These are phyloP conservation scores for Myotis findleyi DNA, from an alignment of 2,797 vertebrate species.

Conservation along the genomic window DNA sequence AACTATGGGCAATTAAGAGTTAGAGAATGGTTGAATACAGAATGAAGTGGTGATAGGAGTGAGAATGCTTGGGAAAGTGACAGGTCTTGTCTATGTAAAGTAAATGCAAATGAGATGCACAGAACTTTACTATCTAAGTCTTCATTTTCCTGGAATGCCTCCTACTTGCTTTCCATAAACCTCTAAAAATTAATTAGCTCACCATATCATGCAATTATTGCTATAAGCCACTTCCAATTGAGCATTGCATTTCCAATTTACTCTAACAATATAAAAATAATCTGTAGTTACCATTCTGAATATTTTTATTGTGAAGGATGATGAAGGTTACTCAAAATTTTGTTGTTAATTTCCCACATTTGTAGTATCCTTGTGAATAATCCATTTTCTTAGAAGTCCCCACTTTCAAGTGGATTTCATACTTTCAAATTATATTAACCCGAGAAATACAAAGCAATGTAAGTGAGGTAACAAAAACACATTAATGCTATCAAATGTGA, in stretches of 20 bases:
- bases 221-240: not conserved
- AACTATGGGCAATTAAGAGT: not conserved
- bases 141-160: slow-evolving; percentile 54
- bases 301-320: slow-evolving; percentile 34
- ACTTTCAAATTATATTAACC: slow-evolving; percentile 26
- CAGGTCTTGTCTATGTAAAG: not conserved
- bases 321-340: not conserved
- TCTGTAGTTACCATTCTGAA: slow-evolving; percentile 33
- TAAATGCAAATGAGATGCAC: not conserved
- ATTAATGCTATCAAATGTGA: slow-evolving; percentile 30
- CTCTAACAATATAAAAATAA: slow-evolving; percentile 48
- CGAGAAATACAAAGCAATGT: slow-evolving; percentile 5
- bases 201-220: slow-evolving; percentile 10
- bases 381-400: not conserved
- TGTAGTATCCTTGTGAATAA: slow-evolving; percentile 18
- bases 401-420: not conserved
- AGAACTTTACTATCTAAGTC: slow-evolving; percentile 5
- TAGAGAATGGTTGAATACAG: not conserved
- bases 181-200: slow-evolving; percentile 35
- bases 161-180: slow-evolving; percentile 6
- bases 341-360: not conserved
- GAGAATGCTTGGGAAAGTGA: not conserved
- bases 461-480: not conserved
- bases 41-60: not conserved
- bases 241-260: not conserved